Evolutionary conservation across 2,113 vertebrate genomes (phyloP).

Genomic region (Aegotheles bennettii): DNA sequence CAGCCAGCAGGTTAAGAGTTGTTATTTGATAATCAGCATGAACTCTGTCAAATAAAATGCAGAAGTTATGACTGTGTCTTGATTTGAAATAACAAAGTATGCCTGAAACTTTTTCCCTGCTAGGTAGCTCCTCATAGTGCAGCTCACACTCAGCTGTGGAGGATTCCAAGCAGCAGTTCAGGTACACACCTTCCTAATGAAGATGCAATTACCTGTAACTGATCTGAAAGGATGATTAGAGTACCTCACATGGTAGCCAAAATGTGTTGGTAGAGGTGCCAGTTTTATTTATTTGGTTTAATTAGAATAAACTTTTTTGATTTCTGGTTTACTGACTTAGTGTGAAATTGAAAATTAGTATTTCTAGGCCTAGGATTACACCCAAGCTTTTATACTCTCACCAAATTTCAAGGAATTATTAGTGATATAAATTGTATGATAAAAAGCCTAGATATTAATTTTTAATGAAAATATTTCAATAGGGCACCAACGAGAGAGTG

Average conservation of each 20-base stretch:
- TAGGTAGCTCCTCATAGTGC: accelerated
- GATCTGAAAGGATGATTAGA: accelerated
- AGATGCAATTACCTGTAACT: accelerated
- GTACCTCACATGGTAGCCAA: not conserved
- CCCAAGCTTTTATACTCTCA: not conserved
- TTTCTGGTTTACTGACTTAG: not conserved
- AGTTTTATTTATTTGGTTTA: not conserved
- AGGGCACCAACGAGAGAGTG: not conserved
- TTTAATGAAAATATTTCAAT: not conserved
- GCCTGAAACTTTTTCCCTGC: accelerated
- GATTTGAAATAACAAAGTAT: accelerated
- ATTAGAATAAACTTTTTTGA: not conserved
- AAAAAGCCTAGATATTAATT: not conserved
- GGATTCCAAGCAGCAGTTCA: not conserved
- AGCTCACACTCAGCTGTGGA: no score
- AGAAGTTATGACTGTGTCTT: accelerated
- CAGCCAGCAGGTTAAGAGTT: not conserved
- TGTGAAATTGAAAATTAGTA: not conserved
- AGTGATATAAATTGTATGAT: not conserved
- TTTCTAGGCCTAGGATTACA: not conserved
- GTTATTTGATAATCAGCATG: not conserved
- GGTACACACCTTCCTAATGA: accelerated
- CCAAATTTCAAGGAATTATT: not conserved
- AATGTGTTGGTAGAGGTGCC: not conserved
- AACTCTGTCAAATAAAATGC: not conserved